A percentile compares a stretch with the other conserved stretches of the same genome.
These are phyloP conservation scores for Leptodactylus fallax DNA, from an alignment of 2,797 vertebrate species.

Conservation along the genomic window DNA sequence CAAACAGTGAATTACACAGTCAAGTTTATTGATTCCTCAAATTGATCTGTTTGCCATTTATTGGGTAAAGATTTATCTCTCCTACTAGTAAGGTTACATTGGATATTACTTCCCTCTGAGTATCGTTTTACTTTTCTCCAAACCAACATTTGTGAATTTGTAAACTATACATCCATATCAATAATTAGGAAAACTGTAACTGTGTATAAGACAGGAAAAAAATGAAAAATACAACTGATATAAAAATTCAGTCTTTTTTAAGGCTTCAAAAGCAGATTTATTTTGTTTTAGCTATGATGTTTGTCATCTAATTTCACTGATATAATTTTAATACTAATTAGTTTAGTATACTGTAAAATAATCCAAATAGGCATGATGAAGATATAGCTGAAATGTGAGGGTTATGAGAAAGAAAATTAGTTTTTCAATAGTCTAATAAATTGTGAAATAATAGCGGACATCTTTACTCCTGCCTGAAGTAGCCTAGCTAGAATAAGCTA, in stretches of 20 bases:
- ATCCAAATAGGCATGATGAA: neutral
- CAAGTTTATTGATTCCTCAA: too few species aligned
- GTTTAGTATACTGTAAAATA: neutral
- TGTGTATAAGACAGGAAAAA: neutral
- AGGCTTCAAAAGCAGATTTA: neutral
- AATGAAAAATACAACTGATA: neutral
- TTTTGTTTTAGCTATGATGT: neutral
- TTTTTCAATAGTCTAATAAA: neutral
- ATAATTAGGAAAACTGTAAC: too few species aligned
- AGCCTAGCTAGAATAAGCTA: neutral
- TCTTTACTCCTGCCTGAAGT: neutral
- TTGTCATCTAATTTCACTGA: neutral
- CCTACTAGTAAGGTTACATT: too few species aligned
- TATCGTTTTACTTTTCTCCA: too few species aligned
- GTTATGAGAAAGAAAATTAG: slow-evolving; percentile 12
- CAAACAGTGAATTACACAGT: too few species aligned
- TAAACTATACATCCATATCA: too few species aligned
- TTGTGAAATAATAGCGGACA: neutral
- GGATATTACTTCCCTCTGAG: too few species aligned
- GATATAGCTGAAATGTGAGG: neutral
- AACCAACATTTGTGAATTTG: too few species aligned
- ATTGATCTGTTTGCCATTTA: too few species aligned
- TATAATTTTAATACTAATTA: neutral
- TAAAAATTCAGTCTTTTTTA: neutral
- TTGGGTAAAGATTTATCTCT: too few species aligned